Evolutionary conservation across 64 coral and sea anemone genomes (phyloP), one percentile per base, ranked within the genome.

Genomic region (Astreopora myriophthalma): DNA sequence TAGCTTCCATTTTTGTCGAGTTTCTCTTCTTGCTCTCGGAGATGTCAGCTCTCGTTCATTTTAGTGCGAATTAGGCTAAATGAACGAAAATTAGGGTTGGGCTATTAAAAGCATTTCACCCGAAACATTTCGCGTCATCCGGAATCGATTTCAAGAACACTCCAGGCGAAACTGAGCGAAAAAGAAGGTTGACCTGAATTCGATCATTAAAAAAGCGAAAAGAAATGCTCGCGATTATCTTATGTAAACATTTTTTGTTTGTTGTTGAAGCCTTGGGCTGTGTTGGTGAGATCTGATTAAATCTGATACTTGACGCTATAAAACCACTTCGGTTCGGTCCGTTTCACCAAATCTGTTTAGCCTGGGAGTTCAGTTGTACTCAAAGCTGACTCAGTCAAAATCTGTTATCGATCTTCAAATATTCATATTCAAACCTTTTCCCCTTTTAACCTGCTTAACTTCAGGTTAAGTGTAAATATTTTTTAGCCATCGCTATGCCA

Each of bases 171-270:
- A 71, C 12, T 32, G 12, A 27, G 19, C 51, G 52, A 34, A 80
- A 80, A 60, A 28, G 4, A 80, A 28, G 19, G 14, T 78, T n/a
- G n/a, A n/a, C 42, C 20, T 24, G 1, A 29, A 24, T 74, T 74
- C 42, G 29, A 76, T 34, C 51, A 32, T 34, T 29, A 13, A 49
- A 55, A 52, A 9, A 34, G 52, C 29, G 55, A 35, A 22, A 35
- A 73, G 14, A 24, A 71, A 11, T 33, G 70, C n/a, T 26, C 2
- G 20, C 34, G 29, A 22, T 83, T 63, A 83, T 83, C 79, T 83
- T 24, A 64, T 64, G 34, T 63, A 83, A 83, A 83, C 55, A 83
- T 25, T 83, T 23, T 83, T 33, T 83, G 55, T 83, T 83, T 83
- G 79, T 34, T 37, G 49, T 83, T 62, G 52, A 33, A 19, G 1